These are phyloP conservation scores for Ciona savignyi DNA, from an alignment of 23 tunicate genomes.

Conservation along the genomic window DNA sequence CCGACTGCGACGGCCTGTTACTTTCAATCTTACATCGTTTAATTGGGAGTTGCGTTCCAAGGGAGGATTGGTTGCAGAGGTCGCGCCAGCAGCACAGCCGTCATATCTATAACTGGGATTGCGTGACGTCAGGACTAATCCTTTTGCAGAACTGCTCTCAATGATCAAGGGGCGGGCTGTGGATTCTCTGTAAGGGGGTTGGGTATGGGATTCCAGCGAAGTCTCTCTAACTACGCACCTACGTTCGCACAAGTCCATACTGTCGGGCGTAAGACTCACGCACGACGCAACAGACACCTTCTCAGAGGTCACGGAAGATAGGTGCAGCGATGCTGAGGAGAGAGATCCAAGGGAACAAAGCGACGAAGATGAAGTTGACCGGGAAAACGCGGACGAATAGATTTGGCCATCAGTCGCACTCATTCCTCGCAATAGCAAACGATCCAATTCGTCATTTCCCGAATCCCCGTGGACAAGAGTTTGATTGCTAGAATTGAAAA, in stretches of 20 bases:
- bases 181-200: too few species aligned
- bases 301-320: slow-evolving; percentile 25
- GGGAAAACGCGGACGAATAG: slow-evolving; percentile 1
- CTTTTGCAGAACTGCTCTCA: too few species aligned
- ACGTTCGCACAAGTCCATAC: neutral
- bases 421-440: neutral
- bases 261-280: slow-evolving; percentile 26
- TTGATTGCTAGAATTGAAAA: neutral
- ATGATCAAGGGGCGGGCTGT: too few species aligned
- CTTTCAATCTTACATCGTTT: neutral
- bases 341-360: slow-evolving; percentile 32
- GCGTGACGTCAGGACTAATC: neutral
- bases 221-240: neutral
- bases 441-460: neutral
- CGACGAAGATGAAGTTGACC: slow-evolving; percentile 36
- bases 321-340: slow-evolving; percentile 25
- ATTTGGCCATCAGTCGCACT: neutral
- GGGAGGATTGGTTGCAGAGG: neutral
- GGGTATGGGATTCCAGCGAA: too few species aligned
- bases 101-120: neutral
- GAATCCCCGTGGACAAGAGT: neutral
- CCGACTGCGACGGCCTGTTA: slow-evolving; percentile 2
- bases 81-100: neutral
- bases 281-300: slow-evolving; percentile 15
- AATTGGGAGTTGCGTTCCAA: neutral